Conservation (phyloP, 2,113 vertebrate genomes). For the Brevimyrus niger region DNA sequence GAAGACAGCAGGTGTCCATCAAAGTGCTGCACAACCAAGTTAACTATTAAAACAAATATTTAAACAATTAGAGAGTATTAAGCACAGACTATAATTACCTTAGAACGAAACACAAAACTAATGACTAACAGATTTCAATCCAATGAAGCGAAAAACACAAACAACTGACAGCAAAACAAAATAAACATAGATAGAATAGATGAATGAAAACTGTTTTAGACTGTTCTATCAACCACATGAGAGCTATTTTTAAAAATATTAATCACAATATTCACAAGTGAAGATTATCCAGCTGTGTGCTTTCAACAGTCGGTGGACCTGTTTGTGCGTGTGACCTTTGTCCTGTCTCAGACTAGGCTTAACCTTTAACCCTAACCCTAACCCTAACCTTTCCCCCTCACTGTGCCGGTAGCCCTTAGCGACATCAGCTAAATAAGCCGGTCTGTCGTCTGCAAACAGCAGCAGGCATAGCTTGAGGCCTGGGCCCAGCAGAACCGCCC, state of each 20-base stretch:
- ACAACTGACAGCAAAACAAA: background rate
- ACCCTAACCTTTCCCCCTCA: background rate
- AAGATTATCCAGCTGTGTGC: too few relatives aligned
- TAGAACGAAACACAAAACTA: background rate
- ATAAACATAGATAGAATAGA: background rate
- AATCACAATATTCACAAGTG: background rate
- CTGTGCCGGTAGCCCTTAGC: background rate
- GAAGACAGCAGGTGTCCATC: background rate
- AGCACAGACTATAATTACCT: background rate
- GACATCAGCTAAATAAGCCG: background rate
- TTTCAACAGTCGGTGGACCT: background rate
- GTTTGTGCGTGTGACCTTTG: background rate
- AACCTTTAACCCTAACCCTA: too few relatives aligned
- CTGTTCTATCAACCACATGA: background rate
- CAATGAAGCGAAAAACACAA: background rate
- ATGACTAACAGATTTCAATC: background rate
- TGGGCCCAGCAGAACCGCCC: background rate
- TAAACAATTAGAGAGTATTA: background rate
- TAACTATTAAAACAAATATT: background rate
- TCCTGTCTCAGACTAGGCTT: background rate
- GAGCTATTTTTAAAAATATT: background rate
- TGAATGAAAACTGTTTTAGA: background rate
- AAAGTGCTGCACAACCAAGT: background rate
- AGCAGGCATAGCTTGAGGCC: background rate
- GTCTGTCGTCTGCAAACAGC: background rate